These are phyloP conservation scores for Leptopilina drosophilae DNA, from an alignment of 2,888 invertebrate species.

Conservation along the genomic window DNA sequence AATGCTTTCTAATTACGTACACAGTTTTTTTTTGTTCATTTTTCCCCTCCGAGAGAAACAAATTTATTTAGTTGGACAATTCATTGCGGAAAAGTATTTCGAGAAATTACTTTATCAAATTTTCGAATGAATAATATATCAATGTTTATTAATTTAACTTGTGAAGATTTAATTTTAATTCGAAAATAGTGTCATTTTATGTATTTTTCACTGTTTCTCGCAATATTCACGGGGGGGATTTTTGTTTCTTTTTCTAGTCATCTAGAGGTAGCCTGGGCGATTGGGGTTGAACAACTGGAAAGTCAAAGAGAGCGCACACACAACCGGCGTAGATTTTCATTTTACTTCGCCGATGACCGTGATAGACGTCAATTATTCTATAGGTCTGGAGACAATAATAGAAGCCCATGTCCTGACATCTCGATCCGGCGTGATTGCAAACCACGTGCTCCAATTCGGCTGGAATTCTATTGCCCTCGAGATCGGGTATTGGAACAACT, in stretches of 20 bases:
- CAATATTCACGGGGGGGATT: no score
- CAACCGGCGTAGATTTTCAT: constrained; percentile 63
- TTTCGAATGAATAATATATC: no score
- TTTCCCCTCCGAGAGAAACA: neutral
- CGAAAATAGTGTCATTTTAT: no score
- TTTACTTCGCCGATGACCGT: constrained; percentile 27
- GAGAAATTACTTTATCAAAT: no score
- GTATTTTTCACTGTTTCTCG: no score
- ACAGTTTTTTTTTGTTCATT: no score
- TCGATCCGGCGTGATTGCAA: constrained; percentile 61
- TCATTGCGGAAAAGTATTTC: no score
- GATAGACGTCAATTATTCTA: constrained; percentile 54
- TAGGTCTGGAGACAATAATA: constrained; percentile 66
- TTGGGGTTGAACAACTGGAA: constrained; percentile 33
- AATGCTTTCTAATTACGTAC: no score
- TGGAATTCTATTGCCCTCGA: constrained; percentile 52
- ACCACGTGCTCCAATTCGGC: constrained; percentile 59
- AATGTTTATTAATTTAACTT: no score
- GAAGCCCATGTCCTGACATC: constrained; percentile 53
- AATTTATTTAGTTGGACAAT: no score
- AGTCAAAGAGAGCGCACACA: constrained; percentile 57
- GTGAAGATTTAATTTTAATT: no score
- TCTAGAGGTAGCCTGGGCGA: neutral
- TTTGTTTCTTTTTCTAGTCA: neutral
- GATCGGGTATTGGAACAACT: constrained; percentile 55